Base-by-base conservation (phyloP, 1,140 invertebrate genomes). In the Drosophila repletoides region DNA sequence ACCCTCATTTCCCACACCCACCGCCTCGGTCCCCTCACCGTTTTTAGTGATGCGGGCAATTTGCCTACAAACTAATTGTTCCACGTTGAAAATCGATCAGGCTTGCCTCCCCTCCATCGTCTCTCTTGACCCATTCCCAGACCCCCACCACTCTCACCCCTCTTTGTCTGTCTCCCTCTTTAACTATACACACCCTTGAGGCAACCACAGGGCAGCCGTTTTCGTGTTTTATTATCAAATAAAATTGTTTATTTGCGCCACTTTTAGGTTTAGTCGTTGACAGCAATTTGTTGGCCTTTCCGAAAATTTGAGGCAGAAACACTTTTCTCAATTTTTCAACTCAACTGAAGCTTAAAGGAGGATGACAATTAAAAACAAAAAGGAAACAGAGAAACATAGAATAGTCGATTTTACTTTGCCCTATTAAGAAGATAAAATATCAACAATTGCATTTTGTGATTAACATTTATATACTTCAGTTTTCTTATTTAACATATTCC, bases 241-340 rank as follows among this genome's bases (percentile, higher is more conserved):
- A 38, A 84, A 83, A 83, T 83, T 66, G 73, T 77, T 83, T 83
- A 83, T 83, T 84, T 83, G 60, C 79, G 52, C 74, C 64, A 71
- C 69, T 84, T 83, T 77, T 84, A 84, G 77, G 52, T 53, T 61
- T 61, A 68, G 56, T 36, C 79, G 74, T 67, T 84, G 77, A 74
- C 79, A 84, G 69, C 73, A 76, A 73, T 83, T 81, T 81, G 72
- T 63, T 73, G 70, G 49, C 53, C 46, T 48, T 29, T 45, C 56
- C 26, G 22, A 21, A 36, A 45, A 38, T 53, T 38, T 26, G 49
- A 21, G n/a, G 10, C 48, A 63, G 26, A 46, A 41, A 24, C 48
- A 60, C 34, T 22, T 17, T 21, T 29, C 34, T 22, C 7, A 24
- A 7, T 34, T 59, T 66, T 15, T 40, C n/a, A 10, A n/a, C n/a